A percentile compares a stretch with the other conserved stretches of the same genome.
phyloP scores from a whole-genome alignment of 2,888 invertebrate species.

The Molanna angustata region DNA sequence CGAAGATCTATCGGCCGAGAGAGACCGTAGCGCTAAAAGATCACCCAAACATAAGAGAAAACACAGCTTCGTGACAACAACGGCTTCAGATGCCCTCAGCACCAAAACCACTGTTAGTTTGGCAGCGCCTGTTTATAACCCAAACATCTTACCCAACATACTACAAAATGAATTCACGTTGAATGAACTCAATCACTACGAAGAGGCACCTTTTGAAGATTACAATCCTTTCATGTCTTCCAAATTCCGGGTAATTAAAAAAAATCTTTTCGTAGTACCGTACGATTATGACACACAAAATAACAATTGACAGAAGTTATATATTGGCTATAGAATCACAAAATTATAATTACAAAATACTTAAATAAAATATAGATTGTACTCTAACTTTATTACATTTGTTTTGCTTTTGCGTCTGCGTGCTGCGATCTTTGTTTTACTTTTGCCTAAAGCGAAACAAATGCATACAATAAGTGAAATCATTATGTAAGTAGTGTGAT shows the following conservation, averaged over 20 bases:
- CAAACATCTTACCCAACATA: constrained; percentile 30
- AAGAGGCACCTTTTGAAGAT: constrained; percentile 17
- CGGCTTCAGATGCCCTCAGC: constrained; percentile 56
- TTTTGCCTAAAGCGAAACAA: too few relatives aligned
- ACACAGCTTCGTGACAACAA: constrained; percentile 42
- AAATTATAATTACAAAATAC: too few relatives aligned
- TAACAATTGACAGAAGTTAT: too few relatives aligned
- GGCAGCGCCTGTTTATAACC: constrained; percentile 43
- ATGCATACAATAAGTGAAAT: too few relatives aligned
- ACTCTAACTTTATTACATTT: too few relatives aligned
- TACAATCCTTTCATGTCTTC: constrained; percentile 14
- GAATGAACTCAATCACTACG: constrained; percentile 25
- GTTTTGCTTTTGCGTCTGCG: too few relatives aligned
- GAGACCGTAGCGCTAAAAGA: neutral
- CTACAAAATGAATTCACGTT: constrained; percentile 22
- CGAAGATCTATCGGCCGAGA: constrained; percentile 6
- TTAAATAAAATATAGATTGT: too few relatives aligned
- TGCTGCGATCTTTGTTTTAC: too few relatives aligned
- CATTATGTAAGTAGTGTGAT: too few relatives aligned
- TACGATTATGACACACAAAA: too few relatives aligned
- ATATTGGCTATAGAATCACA: too few relatives aligned
- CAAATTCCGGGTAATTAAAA: constrained; percentile 25
- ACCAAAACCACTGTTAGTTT: constrained; percentile 42
- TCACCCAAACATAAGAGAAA: constrained; percentile 40
- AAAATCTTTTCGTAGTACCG: too few relatives aligned